A percentile compares a stretch with the other conserved stretches of the same genome.
phyloP scores from a whole-genome alignment of 2,888 invertebrate genomes.

The Limenitis camilla region DNA sequence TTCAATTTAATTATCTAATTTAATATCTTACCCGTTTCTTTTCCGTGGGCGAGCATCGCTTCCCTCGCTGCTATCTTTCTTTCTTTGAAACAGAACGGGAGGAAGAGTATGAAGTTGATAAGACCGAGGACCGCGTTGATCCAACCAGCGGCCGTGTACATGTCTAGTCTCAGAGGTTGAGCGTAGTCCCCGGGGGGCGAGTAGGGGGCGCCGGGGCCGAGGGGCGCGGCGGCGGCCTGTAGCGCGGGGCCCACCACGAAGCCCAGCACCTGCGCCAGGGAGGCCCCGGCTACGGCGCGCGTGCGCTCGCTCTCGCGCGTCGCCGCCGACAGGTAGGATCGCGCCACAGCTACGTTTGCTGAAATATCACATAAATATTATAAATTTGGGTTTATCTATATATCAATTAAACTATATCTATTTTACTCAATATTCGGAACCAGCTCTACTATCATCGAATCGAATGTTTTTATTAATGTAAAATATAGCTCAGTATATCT shows the following conservation, averaged over 20 bases:
- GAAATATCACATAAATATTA: no score
- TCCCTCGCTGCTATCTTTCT: constrained; percentile 85
- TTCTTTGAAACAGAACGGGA: constrained; percentile 85
- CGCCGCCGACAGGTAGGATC: constrained; percentile 89
- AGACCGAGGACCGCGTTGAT: constrained; percentile 84
- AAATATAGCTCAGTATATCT: no score
- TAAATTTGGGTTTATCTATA: no score
- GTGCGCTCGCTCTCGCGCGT: constrained; percentile 87
- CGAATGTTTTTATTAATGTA: no score
- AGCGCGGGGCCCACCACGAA: constrained; percentile 90
- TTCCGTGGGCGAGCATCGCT: constrained; percentile 83
- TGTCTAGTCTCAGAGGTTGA: constrained; percentile 80
- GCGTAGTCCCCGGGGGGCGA: constrained; percentile 58
- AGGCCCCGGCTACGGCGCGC: constrained; percentile 86
- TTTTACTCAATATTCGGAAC: no score
- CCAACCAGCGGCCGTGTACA: constrained; percentile 93
- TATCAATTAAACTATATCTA: no score
- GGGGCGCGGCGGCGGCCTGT: constrained; percentile 85
- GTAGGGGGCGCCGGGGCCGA: constrained; percentile 75
- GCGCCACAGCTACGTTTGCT: constrained; percentile 89
- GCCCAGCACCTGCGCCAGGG: constrained; percentile 89
- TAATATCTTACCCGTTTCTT: constrained; percentile 65
- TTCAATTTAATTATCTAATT: not conserved
- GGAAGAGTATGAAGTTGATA: constrained; percentile 81
- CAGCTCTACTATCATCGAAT: no score